A percentile compares a stretch with the other conserved stretches of the same genome.
phyloP scores from a whole-genome alignment of 2,797 vertebrate species.

The Clangula hyemalis region DNA sequence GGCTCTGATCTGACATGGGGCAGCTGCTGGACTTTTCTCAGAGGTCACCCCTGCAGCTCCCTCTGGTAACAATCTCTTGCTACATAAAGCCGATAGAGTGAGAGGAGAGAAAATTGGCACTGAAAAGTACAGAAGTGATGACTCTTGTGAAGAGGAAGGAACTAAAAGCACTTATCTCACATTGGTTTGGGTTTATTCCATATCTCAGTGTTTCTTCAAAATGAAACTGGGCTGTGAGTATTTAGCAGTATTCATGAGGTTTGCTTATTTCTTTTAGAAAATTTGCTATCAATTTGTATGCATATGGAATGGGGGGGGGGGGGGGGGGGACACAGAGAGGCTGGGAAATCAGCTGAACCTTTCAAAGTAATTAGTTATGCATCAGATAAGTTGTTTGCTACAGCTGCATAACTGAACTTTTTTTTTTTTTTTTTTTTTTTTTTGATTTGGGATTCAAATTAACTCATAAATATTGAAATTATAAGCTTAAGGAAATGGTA shows the following conservation, averaged over 20 bases:
- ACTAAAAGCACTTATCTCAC: background rate
- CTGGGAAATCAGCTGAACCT: slow-evolving; percentile 47
- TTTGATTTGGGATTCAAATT: slow-evolving; percentile 74
- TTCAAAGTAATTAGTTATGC: slow-evolving; percentile 68
- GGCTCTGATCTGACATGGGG: no score
- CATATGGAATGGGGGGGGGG: background rate
- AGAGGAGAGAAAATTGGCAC: background rate
- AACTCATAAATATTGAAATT: slow-evolving; percentile 75
- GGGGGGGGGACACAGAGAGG: background rate
- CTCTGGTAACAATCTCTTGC: no score
- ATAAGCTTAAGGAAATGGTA: slow-evolving; percentile 61
- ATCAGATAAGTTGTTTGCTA: slow-evolving; percentile 70
- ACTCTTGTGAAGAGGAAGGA: background rate
- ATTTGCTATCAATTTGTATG: background rate
- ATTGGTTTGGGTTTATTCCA: background rate
- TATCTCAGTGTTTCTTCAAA: background rate
- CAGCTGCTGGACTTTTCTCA: no score
- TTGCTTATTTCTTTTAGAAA: slow-evolving; percentile 16
- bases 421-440: slow-evolving; percentile 45
- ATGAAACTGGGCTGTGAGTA: background rate
- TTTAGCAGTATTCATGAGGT: background rate
- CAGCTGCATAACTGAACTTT: slow-evolving; percentile 37
- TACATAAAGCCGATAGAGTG: background rate
- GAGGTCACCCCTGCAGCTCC: no score
- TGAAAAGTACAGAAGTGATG: background rate